Conservation (phyloP, 2,888 invertebrate species). For the Sinohyriopsis cumingii region DNA sequence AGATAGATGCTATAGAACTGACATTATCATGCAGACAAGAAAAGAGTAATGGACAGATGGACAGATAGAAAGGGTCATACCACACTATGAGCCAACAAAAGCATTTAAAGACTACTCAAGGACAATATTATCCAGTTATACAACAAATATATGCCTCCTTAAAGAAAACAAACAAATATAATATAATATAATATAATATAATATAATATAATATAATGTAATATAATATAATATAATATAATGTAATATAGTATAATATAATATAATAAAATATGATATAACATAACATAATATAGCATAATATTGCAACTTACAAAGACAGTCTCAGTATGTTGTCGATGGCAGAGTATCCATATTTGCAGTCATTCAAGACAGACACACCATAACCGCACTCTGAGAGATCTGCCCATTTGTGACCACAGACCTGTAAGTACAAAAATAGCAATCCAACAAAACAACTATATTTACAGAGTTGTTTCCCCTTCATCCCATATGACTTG, state of each 20-base stretch:
- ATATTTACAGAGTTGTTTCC: background rate
- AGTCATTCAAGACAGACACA: slow-evolving; percentile 73
- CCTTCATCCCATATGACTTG: no score
- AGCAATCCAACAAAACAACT: background rate
- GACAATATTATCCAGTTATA: no score
- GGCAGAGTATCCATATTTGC: slow-evolving; percentile 74
- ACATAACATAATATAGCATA: background rate
- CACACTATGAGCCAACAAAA: no score
- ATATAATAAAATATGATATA: no score
- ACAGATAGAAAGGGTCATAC: no score
- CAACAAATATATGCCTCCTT: no score
- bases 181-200: no score
- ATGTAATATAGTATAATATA: background rate
- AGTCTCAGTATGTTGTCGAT: slow-evolving; percentile 71
- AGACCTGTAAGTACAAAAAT: slow-evolving; percentile 67
- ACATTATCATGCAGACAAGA: no score
- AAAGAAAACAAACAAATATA: background rate
- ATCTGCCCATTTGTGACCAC: slow-evolving; percentile 75
- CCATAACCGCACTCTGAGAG: slow-evolving; percentile 73
- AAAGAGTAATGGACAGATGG: no score
- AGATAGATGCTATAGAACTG: no score
- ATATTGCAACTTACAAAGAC: slow-evolving; percentile 66
- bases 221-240: background rate
- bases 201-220: no score
- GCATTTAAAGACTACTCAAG: no score